Conservation (phyloP, 2,797 vertebrate genomes). For the Myotis vivesi region DNA sequence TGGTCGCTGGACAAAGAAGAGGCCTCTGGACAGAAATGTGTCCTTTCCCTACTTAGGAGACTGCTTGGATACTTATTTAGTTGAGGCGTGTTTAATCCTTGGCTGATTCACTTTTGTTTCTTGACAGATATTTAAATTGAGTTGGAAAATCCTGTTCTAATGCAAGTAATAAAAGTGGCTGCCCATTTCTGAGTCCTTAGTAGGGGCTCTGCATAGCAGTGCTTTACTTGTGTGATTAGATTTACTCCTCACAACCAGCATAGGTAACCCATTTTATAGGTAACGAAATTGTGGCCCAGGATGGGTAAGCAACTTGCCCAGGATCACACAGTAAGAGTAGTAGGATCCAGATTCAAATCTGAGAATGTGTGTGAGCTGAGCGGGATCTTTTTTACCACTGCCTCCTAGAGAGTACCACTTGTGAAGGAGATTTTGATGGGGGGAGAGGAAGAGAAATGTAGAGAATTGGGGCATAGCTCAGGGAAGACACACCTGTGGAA, state of each 20-base stretch:
- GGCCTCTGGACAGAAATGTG: background rate
- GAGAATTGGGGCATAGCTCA: background rate
- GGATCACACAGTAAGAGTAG: background rate
- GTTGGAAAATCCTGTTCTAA: background rate
- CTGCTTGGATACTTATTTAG: background rate
- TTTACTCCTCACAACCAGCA: background rate
- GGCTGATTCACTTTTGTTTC: conserved; percentile 38
- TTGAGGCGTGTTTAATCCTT: background rate
- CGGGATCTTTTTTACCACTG: background rate
- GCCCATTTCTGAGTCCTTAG: background rate
- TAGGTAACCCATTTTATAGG: background rate
- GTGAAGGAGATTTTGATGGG: background rate
- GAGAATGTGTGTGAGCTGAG: background rate
- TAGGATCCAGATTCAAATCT: background rate
- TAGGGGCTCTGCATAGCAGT: background rate
- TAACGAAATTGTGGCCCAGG: background rate
- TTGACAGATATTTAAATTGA: background rate
- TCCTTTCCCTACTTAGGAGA: background rate
- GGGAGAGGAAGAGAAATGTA: background rate
- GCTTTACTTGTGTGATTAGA: background rate
- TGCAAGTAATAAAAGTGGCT: background rate
- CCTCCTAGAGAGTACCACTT: background rate
- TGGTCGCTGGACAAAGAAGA: background rate
- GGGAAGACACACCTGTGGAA: background rate
- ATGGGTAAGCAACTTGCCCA: background rate